phyloP scores from a whole-genome alignment of 2,888 invertebrate genomes.

The Dynastes hyllus region DNA sequence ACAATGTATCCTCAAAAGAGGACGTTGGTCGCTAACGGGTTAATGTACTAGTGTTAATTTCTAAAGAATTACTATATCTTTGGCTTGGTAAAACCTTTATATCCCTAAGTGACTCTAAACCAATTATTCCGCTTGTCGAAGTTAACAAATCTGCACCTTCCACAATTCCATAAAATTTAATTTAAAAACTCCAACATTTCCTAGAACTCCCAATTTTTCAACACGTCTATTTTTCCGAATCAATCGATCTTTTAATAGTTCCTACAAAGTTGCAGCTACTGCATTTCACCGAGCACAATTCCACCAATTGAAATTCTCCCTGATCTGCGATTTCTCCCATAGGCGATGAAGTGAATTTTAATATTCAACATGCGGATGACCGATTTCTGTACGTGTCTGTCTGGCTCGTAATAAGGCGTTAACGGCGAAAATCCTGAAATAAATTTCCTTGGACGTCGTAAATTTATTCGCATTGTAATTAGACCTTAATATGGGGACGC shows the following conservation, averaged over 20 bases:
- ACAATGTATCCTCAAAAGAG: too few species aligned
- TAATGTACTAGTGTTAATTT: too few species aligned
- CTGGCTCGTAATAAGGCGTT: conserved; percentile 10
- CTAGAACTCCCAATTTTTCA: too few species aligned
- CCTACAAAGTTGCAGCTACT: not conserved
- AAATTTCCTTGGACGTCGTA: conserved; percentile 22
- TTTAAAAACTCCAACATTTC: not conserved
- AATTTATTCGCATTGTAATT: conserved; percentile 39
- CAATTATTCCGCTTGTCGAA: not conserved
- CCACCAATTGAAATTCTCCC: not conserved
- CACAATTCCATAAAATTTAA: not conserved
- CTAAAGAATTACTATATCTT: too few species aligned
- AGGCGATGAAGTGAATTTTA: not conserved
- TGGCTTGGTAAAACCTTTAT: too few species aligned
- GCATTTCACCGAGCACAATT: not conserved
- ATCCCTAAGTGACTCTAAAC: too few species aligned
- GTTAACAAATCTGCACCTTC: not conserved
- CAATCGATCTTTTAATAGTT: too few species aligned
- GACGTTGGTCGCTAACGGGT: too few species aligned
- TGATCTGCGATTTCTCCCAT: not conserved
- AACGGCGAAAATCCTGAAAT: conserved; percentile 11
- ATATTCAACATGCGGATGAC: conserved; percentile 10
- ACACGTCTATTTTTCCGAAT: too few species aligned
- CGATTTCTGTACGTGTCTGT: conserved; percentile 4
- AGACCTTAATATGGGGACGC: conserved; percentile 23